These are phyloP conservation scores for Anthophora plumipes DNA, from an alignment of 2,888 invertebrate genomes.

Conservation along the genomic window DNA sequence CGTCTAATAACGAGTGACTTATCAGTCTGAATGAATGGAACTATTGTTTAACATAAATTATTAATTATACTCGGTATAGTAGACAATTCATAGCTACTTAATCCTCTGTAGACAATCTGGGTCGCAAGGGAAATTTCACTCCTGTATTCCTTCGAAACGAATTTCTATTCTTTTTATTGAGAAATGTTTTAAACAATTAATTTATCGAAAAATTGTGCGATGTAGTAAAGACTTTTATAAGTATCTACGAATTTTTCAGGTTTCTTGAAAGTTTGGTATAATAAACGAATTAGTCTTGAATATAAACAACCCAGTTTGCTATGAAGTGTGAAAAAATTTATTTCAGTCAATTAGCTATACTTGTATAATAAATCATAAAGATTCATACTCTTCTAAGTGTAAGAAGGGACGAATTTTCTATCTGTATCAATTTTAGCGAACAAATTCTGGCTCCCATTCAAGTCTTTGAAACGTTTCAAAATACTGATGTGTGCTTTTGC, in stretches of 20 bases:
- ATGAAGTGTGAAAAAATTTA: too few species aligned
- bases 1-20: not conserved
- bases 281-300: too few species aligned
- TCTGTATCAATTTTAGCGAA: slow-evolving; percentile 53
- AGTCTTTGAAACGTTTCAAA: slow-evolving; percentile 46
- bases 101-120: too few species aligned
- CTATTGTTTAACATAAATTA: not conserved
- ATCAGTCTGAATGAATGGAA: not conserved
- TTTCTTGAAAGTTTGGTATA: too few species aligned
- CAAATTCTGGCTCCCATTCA: slow-evolving; percentile 64
- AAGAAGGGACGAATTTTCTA: slow-evolving; percentile 53
- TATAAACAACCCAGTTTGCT: too few species aligned
- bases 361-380: slow-evolving; percentile 27
- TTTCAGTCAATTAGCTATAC: not conserved
- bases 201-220: too few species aligned
- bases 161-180: too few species aligned
- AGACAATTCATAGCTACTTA: not conserved
- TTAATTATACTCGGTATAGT: not conserved
- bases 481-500: slow-evolving; percentile 50
- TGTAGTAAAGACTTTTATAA: too few species aligned
- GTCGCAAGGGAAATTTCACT: too few species aligned
- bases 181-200: too few species aligned
- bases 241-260: too few species aligned
- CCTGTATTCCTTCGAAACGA: too few species aligned
- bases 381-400: slow-evolving; percentile 14